Conservation (phyloP, 2,888 invertebrate species). For the Eupithecia inturbata region DNA sequence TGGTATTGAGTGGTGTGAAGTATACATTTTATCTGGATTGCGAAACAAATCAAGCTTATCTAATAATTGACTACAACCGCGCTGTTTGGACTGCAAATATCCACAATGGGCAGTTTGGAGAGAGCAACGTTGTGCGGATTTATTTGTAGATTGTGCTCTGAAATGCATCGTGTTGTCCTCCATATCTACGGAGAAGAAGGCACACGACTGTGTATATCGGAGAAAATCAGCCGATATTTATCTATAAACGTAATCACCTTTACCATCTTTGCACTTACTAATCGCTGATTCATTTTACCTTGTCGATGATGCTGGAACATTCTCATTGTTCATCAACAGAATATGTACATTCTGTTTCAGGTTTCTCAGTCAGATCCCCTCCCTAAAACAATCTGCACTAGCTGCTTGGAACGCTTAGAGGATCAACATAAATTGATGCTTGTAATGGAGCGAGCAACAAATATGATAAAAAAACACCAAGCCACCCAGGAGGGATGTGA, state of each 20-base stretch:
- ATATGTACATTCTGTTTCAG: slow-evolving; percentile 70
- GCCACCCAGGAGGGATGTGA: slow-evolving; percentile 52
- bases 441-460: slow-evolving; percentile 72
- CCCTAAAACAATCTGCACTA: slow-evolving; percentile 88
- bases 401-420: slow-evolving; percentile 85
- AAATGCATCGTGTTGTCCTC: slow-evolving; percentile 92
- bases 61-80: background rate
- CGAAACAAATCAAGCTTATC: background rate
- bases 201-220: slow-evolving; percentile 88
- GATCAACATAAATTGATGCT: slow-evolving; percentile 81
- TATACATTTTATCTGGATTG: background rate
- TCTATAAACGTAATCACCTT: slow-evolving; percentile 88
- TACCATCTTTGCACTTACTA: background rate
- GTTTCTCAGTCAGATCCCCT: slow-evolving; percentile 86
- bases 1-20: too few relatives aligned
- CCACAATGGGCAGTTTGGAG: slow-evolving; percentile 91
- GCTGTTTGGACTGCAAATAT: background rate
- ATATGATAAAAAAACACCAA: slow-evolving; percentile 49
- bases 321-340: background rate
- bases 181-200: slow-evolving; percentile 93
- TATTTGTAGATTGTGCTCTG: slow-evolving; percentile 93
- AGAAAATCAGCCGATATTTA: slow-evolving; percentile 91
- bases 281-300: background rate
- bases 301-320: background rate
- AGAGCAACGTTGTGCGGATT: slow-evolving; percentile 92